Percentiles rank a stretch among this genome's conserved stretches.
Evolutionary conservation across 2,113 vertebrate genomes (phyloP).

Genomic region (Microtus pennsylvanicus): DNA sequence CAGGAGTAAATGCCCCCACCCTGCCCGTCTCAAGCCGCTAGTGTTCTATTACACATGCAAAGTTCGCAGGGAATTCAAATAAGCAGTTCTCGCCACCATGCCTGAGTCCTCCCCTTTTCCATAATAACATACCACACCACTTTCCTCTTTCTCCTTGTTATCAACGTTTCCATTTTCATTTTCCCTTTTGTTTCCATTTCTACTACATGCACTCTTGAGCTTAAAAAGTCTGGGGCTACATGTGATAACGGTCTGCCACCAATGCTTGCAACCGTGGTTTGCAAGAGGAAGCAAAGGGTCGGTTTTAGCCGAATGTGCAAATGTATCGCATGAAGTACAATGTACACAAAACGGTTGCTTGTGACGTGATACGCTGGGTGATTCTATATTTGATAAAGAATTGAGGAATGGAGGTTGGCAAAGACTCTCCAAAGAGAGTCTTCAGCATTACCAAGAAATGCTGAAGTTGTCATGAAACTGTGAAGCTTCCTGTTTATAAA

Average conservation of each 20-base stretch:
- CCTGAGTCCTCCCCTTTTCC: neutral
- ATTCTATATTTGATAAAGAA: neutral
- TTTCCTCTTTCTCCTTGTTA: neutral
- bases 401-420: neutral
- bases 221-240: neutral
- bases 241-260: neutral
- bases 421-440: neutral
- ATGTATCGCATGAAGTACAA: neutral
- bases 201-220: neutral
- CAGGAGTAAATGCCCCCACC: neutral
- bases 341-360: too few species aligned
- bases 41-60: neutral
- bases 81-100: neutral
- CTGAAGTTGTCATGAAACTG: neutral
- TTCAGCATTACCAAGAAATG: neutral
- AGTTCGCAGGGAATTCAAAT: neutral
- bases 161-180: neutral
- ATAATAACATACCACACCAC: neutral
- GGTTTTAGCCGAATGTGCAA: neutral
- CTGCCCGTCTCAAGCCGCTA: neutral
- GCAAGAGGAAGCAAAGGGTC: neutral
- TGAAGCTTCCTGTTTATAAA: neutral
- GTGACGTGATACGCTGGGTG: neutral
- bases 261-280: neutral
- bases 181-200: conserved; percentile 5